Evolutionary conservation across 2,888 invertebrate genomes (phyloP), one percentile per base, ranked within the genome.

Genomic region (Alsophila aescularia): DNA sequence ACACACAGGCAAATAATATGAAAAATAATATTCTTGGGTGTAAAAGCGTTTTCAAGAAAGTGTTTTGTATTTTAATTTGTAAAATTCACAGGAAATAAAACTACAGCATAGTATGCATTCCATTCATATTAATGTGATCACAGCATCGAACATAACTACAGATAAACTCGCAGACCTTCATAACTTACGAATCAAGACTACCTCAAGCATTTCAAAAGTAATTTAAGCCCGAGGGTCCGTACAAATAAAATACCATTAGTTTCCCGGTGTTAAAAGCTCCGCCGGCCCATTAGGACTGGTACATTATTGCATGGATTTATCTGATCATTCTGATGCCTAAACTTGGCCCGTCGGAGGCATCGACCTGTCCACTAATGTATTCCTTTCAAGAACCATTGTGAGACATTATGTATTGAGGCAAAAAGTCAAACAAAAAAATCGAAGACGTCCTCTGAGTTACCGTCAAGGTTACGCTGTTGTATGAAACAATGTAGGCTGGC

Each of bases 321-420:
- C 67, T 72, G 69, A 71, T 75, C 64, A 67, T 65, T 67, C 66
- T 58, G 69, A 70, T 66, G 61, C 64, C 66, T 60, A 64, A 63
- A 60, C 44, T 50, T 41, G 53, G 53, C 32, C 64, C 62, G 52
- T 58, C 44, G 57, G 60, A 73, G 81, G 65, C 81, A 78, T 77
- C 77, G 87, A 85, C 87, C 86, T 75, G 67, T 47, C 43, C 62
- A 71, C 70, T 83, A 87, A 87, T 87, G 69, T 87, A 87, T 89
- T 86, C 87, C 81, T 84, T 87, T 81, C 81, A 87, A 85, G 79
- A 75, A 41, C 44, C 49, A 83, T 83, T 85, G 81, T 82, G 76
- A 83, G 79, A 81, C 82, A 81, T 79, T 81, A 84, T 82, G 76
- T 83, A 79, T 82, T 71, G 76, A 75, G 72, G 75, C 81, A 88